Percentiles rank a stretch among this genome's conserved stretches.
phyloP scores from a whole-genome alignment of 2,113 vertebrate genomes.

The Myiozetetes cayanensis region DNA sequence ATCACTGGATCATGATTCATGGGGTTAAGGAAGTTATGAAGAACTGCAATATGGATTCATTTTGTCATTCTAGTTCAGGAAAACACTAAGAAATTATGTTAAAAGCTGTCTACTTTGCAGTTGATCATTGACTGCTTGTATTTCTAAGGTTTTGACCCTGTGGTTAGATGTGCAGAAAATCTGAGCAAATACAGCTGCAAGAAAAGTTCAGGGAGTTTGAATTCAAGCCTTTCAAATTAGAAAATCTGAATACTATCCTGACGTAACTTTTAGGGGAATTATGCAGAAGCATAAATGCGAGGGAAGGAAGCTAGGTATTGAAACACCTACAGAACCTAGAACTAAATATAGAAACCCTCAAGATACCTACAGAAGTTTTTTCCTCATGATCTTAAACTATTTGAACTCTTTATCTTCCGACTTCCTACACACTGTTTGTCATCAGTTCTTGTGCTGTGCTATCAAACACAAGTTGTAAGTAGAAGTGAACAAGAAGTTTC shows the following conservation, averaged over 20 bases:
- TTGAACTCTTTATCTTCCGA: conserved; percentile 8
- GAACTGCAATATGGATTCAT: background rate
- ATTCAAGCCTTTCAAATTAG: background rate
- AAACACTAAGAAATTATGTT: background rate
- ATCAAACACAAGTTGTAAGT: background rate
- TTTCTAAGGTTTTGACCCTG: background rate
- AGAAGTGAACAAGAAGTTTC: background rate
- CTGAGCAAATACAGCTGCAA: background rate
- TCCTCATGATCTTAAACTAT: background rate
- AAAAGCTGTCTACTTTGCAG: background rate
- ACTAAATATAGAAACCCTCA: conserved; percentile 20
- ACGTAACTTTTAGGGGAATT: background rate
- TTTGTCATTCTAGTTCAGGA: background rate
- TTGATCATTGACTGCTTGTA: background rate
- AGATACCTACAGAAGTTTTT: background rate
- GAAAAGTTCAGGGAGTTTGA: background rate
- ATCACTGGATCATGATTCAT: background rate
- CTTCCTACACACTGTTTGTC: background rate
- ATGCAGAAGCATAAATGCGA: background rate
- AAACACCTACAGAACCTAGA: background rate
- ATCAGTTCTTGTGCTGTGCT: background rate
- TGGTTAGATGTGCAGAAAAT: background rate
- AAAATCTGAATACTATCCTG: background rate
- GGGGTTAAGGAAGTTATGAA: background rate
- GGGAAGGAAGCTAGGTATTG: conserved; percentile 10